phyloP scores from a whole-genome alignment of 2,113 vertebrate species.

The Neogobius melanostomus region DNA sequence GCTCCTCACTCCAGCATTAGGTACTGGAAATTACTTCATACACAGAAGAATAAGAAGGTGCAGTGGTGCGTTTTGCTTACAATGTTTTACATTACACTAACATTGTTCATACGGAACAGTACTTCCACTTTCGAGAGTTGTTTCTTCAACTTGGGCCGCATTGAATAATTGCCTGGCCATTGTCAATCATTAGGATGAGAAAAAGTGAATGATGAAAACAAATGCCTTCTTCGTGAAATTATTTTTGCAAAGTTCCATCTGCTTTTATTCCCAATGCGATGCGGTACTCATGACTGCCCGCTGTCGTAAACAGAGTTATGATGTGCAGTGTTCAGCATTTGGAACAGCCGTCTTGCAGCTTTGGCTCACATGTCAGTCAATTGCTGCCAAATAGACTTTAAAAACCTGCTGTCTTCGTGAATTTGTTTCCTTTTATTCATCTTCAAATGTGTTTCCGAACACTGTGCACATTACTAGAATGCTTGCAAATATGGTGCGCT shows the following conservation, averaged over 20 bases:
- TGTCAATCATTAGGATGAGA: neutral
- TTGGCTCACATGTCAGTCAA: slow-evolving; percentile 9
- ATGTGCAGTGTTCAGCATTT: slow-evolving; percentile 4
- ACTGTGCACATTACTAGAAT: neutral
- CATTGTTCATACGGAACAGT: neutral
- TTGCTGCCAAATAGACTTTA: slow-evolving; percentile 1
- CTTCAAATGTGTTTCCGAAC: slow-evolving; percentile 2
- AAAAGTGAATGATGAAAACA: neutral
- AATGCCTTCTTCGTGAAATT: neutral
- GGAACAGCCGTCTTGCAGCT: slow-evolving; percentile 4
- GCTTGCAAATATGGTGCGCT: neutral
- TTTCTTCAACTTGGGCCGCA: neutral
- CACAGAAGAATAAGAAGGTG: neutral
- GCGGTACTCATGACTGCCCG: neutral
- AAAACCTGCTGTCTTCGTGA: slow-evolving; percentile 8
- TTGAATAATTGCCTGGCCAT: neutral
- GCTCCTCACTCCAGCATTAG: neutral
- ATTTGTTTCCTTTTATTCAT: slow-evolving; percentile 5
- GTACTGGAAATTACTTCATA: neutral
- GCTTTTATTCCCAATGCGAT: neutral
- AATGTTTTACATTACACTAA: neutral
- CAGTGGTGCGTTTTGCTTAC: neutral
- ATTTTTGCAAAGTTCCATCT: slow-evolving; percentile 2
- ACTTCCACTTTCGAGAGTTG: neutral
- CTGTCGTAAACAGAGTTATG: neutral